Conservation (phyloP, 1,140 invertebrate species). For the Drosophila paulistorum region DNA sequence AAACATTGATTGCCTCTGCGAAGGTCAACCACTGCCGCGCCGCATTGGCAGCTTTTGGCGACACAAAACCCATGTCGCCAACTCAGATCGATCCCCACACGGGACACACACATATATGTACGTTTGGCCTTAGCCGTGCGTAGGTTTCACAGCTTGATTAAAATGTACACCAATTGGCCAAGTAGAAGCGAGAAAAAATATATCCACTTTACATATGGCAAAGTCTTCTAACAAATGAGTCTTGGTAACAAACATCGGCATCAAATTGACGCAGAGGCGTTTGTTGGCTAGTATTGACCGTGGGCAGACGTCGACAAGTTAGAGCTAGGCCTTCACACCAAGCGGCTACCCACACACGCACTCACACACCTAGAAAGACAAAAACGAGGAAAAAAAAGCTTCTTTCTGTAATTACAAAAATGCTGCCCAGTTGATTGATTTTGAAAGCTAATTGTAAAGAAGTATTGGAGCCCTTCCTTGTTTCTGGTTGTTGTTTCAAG, state of each 20-base stretch:
- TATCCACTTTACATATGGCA: constrained; percentile 63
- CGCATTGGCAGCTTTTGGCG: constrained; percentile 62
- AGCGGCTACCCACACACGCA: constrained; percentile 37
- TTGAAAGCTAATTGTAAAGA: constrained; percentile 71
- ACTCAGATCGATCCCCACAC: constrained; percentile 31
- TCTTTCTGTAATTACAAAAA: constrained; percentile 72
- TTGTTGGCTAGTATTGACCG: constrained; percentile 46
- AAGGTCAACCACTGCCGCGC: constrained; percentile 67
- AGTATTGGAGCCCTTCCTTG: constrained; percentile 45
- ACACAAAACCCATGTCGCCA: constrained; percentile 50
- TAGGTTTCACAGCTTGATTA: constrained; percentile 73
- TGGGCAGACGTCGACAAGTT: constrained; percentile 51
- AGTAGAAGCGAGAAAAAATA: constrained; percentile 59
- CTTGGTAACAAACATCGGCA: constrained; percentile 52
- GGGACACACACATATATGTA: constrained; percentile 26
- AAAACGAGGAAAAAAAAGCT: constrained; percentile 17
- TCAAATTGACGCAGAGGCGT: constrained; percentile 60
- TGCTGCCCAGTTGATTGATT: constrained; percentile 70
- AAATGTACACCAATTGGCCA: constrained; percentile 75
- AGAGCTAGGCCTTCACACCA: constrained; percentile 55
- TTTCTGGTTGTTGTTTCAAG: neutral
- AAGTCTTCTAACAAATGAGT: constrained; percentile 65
- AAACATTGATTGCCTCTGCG: constrained; percentile 19
- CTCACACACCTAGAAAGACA: constrained; percentile 21
- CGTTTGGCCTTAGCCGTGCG: constrained; percentile 72